These are phyloP conservation scores for Brachionus angularis DNA, from an alignment of 1,140 invertebrate species.

Conservation along the genomic window DNA sequence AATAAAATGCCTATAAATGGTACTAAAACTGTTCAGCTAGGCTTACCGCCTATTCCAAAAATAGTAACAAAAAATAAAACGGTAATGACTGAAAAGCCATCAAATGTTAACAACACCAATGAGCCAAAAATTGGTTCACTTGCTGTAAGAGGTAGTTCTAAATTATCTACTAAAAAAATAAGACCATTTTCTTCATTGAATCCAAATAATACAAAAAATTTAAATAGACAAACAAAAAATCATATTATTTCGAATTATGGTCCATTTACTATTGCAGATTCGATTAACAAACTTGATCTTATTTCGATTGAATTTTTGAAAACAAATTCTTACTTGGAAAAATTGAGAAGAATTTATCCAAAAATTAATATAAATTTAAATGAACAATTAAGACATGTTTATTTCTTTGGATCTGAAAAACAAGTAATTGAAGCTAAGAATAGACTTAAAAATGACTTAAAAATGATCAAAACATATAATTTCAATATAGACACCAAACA, in stretches of 20 bases:
- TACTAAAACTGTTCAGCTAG: neutral
- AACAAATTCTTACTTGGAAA: neutral
- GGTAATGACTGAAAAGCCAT: neutral
- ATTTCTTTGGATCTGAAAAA: conserved; percentile 18
- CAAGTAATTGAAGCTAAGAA: conserved; percentile 17
- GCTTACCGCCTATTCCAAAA: conserved; percentile 10
- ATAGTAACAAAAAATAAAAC: neutral
- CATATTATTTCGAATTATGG: conserved; percentile 8
- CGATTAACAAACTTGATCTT: neutral
- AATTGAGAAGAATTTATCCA: neutral
- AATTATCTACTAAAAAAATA: conserved; percentile 8
- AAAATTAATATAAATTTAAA: conserved; percentile 25
- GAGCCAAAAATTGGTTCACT: neutral
- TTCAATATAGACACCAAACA: neutral
- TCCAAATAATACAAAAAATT: neutral
- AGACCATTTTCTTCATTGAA: conserved; percentile 16
- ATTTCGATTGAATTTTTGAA: conserved; percentile 14
- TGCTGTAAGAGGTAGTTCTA: no score
- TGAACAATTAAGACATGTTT: conserved; percentile 2
- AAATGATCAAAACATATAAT: neutral
- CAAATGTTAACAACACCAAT: neutral
- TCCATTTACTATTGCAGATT: conserved; percentile 1
- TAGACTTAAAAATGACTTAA: conserved; percentile 12
- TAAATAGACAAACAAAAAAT: neutral
- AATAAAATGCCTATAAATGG: neutral